Base-by-base conservation (phyloP, 2,113 vertebrate genomes). In the Tyto alba region DNA sequence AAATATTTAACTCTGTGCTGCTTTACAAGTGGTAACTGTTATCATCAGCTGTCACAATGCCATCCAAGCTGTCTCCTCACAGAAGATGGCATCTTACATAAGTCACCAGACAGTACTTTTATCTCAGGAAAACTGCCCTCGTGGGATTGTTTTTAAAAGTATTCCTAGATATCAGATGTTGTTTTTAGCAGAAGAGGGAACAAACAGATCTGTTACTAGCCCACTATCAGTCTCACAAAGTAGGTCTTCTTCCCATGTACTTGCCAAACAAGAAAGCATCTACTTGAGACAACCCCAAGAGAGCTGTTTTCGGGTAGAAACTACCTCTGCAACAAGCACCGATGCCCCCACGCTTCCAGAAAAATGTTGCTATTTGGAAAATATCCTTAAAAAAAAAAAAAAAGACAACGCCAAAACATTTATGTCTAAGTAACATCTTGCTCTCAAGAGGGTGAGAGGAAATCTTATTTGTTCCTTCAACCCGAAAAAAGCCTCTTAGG, bases 1-100 rank as follows among this genome's bases (percentile, higher is more conserved):
- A 90, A 77, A 60, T 26, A 77, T 67, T 77, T 60, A 72, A 60
- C 40, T 36, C 59, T 16, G 16, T 18, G 34, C 53, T 20, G 9
- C 2, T 0, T 18, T 30, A 17, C 62, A 76, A 56, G 43, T 0
- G 0, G 34, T 27, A 59, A 7, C 40, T 76, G 34, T 6, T 66
- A n/a, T 40, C 4, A 5, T 43, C 13, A 11, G 69, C 64, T 74
- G 64, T 81, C 93, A 50, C 53, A 0, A 2, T 13, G 50, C 85
- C 88, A 77, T 8, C 59, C 23, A 7, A 91, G 80, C 88, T 87
- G 77, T 23, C 90, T 43, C 85, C 64, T 62, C n/a, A 0, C 64
- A 47, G 57, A n/a, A 59, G 47, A 55, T 34, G n/a, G 45, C 76
- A 73, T 53, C 73, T 68, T 22, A 8, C 15, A 0, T 15, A 56